These are phyloP conservation scores for Stigmatopora nigra DNA, from an alignment of 2,113 vertebrate genomes.

Conservation along the genomic window DNA sequence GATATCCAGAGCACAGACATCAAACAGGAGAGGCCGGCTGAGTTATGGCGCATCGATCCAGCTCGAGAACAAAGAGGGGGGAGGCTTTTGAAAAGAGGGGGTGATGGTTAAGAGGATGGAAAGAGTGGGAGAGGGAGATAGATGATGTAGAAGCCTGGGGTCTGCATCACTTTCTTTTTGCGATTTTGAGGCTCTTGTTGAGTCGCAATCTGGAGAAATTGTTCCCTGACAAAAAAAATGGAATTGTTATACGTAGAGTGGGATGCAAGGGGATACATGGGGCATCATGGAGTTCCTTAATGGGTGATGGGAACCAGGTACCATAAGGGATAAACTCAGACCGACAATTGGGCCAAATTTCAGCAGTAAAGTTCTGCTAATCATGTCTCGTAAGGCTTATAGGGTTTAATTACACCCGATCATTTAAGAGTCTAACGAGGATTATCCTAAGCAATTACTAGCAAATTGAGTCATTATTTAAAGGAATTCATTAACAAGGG, in stretches of 20 bases:
- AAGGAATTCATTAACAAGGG: too few relatives aligned
- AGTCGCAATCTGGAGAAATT: constrained; percentile 59
- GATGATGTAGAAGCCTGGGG: constrained; percentile 54
- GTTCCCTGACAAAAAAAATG: constrained; percentile 55
- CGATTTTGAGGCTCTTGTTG: constrained; percentile 52
- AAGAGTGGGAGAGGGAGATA: constrained; percentile 58
- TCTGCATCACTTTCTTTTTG: constrained; percentile 57
- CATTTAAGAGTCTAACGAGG: too few relatives aligned
- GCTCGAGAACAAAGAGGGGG: constrained; percentile 59
- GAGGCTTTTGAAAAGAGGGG: constrained; percentile 39
- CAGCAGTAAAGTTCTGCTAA: background rate
- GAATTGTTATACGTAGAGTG: constrained; percentile 40
- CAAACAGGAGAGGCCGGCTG: constrained; percentile 58
- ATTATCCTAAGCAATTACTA: too few relatives aligned
- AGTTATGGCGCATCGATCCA: constrained; percentile 64
- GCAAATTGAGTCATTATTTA: too few relatives aligned
- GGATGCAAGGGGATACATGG: constrained; percentile 53
- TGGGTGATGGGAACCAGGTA: constrained; percentile 70
- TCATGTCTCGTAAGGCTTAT: background rate
- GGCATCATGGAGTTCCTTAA: constrained; percentile 57
- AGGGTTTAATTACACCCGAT: too few relatives aligned
- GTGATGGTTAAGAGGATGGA: constrained; percentile 50
- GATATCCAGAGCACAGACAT: constrained; percentile 66
- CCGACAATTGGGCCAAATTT: background rate
- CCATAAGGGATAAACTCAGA: constrained; percentile 42